Evolutionary conservation across 2,113 vertebrate genomes (phyloP).

Genomic region (Cyprinodon tularosa): DNA sequence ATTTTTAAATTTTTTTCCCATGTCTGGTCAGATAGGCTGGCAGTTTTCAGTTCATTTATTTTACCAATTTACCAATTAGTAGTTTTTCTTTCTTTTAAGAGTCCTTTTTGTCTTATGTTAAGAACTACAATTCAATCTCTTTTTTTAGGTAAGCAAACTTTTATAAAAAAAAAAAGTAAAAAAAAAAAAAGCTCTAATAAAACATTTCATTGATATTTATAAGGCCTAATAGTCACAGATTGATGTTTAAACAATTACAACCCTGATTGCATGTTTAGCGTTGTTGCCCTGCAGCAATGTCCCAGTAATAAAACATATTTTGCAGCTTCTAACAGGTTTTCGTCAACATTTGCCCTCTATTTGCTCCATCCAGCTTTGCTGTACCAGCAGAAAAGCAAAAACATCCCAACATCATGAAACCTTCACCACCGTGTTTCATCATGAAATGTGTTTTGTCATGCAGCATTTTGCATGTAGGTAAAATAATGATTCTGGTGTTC

Average conservation of each 20-base stretch:
- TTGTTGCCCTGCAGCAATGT: not conserved
- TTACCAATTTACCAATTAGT: too few species aligned
- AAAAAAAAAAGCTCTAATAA: not conserved
- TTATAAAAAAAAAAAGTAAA: not conserved
- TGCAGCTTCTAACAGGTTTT: not conserved
- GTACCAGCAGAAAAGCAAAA: too few species aligned
- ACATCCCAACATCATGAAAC: not conserved
- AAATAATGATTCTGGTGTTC: not conserved
- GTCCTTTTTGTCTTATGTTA: not conserved
- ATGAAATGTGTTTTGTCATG: not conserved
- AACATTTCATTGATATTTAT: not conserved
- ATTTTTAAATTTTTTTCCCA: not conserved
- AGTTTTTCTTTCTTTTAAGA: too few species aligned
- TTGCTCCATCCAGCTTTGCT: not conserved
- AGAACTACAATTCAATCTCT: not conserved
- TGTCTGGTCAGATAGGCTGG: not conserved
- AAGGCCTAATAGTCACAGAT: too few species aligned
- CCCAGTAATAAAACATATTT: not conserved
- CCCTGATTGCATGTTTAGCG: not conserved
- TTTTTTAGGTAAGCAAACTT: not conserved
- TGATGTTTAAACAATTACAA: too few species aligned
- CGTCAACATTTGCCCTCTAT: not conserved
- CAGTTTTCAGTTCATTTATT: not conserved
- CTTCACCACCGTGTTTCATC: not conserved
- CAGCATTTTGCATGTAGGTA: not conserved